These are phyloP conservation scores for Natator depressus DNA, from an alignment of 2,113 vertebrate genomes.

Conservation along the genomic window DNA sequence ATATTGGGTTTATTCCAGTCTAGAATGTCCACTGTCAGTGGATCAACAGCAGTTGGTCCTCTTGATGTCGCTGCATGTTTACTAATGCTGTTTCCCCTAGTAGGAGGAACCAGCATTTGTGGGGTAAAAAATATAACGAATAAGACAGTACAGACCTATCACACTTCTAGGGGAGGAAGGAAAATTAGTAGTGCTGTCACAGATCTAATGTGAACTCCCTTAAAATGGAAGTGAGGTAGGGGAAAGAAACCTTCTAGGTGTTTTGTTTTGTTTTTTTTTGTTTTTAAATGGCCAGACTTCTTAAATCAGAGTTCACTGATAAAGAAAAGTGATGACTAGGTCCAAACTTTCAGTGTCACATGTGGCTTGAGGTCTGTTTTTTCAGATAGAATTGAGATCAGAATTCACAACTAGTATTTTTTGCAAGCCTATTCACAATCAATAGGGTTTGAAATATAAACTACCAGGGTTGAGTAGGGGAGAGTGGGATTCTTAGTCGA, in stretches of 20 bases:
- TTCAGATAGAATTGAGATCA: conserved; percentile 1
- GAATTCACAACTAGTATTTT: conserved; percentile 10
- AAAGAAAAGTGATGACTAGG: background rate
- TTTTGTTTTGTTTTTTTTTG: background rate
- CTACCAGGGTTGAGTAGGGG: background rate
- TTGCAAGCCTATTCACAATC: conserved; percentile 15
- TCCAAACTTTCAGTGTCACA: background rate
- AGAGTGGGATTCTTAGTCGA: background rate
- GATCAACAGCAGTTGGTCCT: background rate
- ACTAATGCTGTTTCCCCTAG: background rate
- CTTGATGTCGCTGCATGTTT: conserved; percentile 25
- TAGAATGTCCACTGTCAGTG: background rate
- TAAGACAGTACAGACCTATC: background rate
- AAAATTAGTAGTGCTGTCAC: background rate
- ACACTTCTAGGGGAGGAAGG: background rate
- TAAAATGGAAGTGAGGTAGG: background rate
- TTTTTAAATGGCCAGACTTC: background rate
- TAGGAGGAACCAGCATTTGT: background rate
- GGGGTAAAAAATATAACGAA: background rate
- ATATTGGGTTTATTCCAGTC: background rate
- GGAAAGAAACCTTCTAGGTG: background rate
- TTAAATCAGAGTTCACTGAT: conserved; percentile 32
- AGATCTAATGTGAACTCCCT: conserved; percentile 1
- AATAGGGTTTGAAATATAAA: conserved; percentile 38
- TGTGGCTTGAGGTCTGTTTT: conserved; percentile 15